phyloP scores from a whole-genome alignment of 2,888 invertebrate species.

The Hanleya hanleyi region DNA sequence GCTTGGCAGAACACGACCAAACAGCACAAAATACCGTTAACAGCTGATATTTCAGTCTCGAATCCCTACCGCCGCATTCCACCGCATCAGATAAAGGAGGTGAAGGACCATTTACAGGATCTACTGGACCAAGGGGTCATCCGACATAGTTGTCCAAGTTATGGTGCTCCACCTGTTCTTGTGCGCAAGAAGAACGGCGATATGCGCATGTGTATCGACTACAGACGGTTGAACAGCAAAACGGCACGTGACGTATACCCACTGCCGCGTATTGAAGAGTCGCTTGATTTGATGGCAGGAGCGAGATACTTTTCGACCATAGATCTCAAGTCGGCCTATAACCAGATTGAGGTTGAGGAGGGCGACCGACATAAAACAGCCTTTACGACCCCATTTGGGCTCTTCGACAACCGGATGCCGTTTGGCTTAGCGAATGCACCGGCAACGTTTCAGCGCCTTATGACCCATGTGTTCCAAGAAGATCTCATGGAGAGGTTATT shows the following conservation, averaged over 20 bases:
- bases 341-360: no score
- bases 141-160: not conserved
- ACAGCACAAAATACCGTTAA: not conserved
- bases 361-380: no score
- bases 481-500: not conserved
- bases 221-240: not conserved
- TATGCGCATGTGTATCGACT: not conserved
- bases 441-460: conserved; percentile 31
- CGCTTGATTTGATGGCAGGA: conserved; percentile 23
- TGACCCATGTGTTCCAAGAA: conserved; percentile 9
- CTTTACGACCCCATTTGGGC: no score
- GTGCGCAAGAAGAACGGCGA: not conserved
- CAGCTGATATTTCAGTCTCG: not conserved
- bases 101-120: not conserved
- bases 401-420: conserved; percentile 30
- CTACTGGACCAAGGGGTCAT: not conserved
- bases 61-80: not conserved
- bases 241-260: conserved; percentile 5
- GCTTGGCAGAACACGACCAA: not conserved
- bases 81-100: not conserved
- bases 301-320: conserved; percentile 21
- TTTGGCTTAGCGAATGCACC: conserved; percentile 33
- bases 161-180: not conserved
- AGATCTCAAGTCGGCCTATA: no score
- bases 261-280: conserved; percentile 17